Base-by-base conservation (phyloP, 2,113 vertebrate genomes). In the Dipodomys spectabilis region DNA sequence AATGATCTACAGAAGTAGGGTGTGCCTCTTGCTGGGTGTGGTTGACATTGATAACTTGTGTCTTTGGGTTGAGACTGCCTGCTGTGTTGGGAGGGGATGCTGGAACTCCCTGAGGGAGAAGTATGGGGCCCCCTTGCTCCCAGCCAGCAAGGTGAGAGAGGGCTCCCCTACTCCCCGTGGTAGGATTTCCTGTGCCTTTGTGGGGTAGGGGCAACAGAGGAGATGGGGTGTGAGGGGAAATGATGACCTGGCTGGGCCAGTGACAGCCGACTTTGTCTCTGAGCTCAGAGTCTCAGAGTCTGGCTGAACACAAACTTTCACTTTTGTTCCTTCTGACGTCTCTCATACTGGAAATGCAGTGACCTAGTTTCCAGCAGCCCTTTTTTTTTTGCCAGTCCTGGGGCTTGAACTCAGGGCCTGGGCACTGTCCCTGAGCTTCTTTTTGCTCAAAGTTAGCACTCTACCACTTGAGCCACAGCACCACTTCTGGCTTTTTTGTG, bases 321-420 rank as follows among this genome's bases (percentile, higher is more conserved):
- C 95, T 97, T 93, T 95, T 92, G 67, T 81, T 86, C 95, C 86
- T 80, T 45, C 62, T 68, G 45, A 83, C 89, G 82, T 82, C 68
- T 57, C 49, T n/a, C 23, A 32, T 77, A 79, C 81, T 81, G 84
- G 49, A 84, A 95, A 1, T 57, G 57, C 68, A 39, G 60, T 96
- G 94, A 93, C 95, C 94, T 92, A 82, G 78, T 94, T 96, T 95
- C 74, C 4, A 93, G 65, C 60, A 82, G 83, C 86, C 68, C 4
- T 39, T 39, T 39, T 39, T 39, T 39, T 39, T 39, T 39, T 39
- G 39, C 39, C 39, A 39, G 39, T 39, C 5, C 39, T 39, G 39
- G 39, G 39, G 39, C 39, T 39, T 39, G 39, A 39, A 39, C 39
- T 39, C 6, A 39, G 39, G 39, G 39, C 39, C 39, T 39, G 39